A percentile compares a stretch with the other conserved stretches of the same genome.
These are phyloP conservation scores for Cotesia glomerata DNA, from an alignment of 1,140 invertebrate species.

Conservation along the genomic window DNA sequence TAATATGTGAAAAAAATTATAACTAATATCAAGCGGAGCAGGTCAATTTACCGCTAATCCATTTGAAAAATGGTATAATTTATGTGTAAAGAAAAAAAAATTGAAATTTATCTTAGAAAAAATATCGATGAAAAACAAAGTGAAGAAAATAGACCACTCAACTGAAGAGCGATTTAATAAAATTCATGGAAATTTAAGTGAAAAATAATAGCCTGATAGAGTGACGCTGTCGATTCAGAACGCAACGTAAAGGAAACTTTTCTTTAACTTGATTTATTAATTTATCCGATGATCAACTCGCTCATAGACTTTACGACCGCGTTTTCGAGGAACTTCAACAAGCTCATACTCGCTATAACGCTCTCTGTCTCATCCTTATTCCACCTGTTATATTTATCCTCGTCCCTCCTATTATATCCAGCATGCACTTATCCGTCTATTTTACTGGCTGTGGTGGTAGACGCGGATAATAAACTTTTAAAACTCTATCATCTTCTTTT, in stretches of 20 bases:
- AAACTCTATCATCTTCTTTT: constrained; percentile 1
- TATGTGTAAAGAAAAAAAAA: too few relatives aligned
- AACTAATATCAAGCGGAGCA: too few relatives aligned
- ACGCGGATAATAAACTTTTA: constrained; percentile 12
- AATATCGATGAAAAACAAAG: too few relatives aligned
- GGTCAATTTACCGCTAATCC: too few relatives aligned
- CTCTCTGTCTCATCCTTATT: background rate
- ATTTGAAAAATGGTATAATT: too few relatives aligned
- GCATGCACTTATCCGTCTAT: background rate
- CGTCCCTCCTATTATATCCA: too few relatives aligned
- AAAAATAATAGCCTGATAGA: constrained; percentile 18
- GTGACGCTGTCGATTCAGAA: constrained; percentile 1
- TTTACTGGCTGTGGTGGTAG: background rate
- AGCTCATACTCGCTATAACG: background rate
- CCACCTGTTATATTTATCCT: background rate
- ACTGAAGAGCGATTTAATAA: background rate
- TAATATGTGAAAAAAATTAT: too few relatives aligned
- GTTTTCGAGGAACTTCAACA: background rate
- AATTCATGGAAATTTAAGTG: constrained; percentile 19
- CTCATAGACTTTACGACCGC: constrained; percentile 3
- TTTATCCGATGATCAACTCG: constrained; percentile 16
- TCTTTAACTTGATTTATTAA: constrained; percentile 24
- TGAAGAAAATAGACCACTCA: too few relatives aligned
- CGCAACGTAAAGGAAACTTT: constrained; percentile 2
- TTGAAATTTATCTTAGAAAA: too few relatives aligned